Evolutionary conservation across 1,140 invertebrate genomes (phyloP), one percentile per base, ranked within the genome.

Genomic region (Drosophila erecta): DNA sequence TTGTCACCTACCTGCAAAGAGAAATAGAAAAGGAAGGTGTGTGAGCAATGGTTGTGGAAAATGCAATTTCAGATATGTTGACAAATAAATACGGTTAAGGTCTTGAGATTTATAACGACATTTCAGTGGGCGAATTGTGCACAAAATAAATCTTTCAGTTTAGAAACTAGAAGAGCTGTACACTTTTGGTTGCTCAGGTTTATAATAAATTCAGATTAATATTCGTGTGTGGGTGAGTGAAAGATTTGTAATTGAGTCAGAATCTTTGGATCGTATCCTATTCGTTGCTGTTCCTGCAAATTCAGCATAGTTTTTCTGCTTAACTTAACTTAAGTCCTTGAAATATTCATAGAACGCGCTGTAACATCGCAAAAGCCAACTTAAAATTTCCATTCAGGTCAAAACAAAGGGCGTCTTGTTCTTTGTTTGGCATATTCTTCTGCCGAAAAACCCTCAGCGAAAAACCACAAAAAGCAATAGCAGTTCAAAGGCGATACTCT

Each of bases 1-100:
- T 87, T 87, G 84, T 87, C 83, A 87, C 83, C 83, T 87, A 87
- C 83, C 83, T 87, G 83, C 20, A 87, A 87, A 87, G 58, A 87
- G 51, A 65, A 46, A 75, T 53, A 47, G 20, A 60, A 20, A 57
- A 14, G 51, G 15, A 51, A 46, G 20, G 35, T 47, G 24, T 4
- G 27, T 56, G 47, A 65, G 50, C 50, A 64, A 74, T 70, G 72
- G 40, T 76, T 66, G 51, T 40, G 66, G 72, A 58, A 74, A 61
- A 66, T 69, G 73, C 73, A 76, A 76, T 76, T 76, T 58, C 24
- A 76, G 73, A 76, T 76, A 76, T 76, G 54, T 76, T 76, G 54
- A 67, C 54, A 76, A 54, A 76, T 76, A 76, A 76, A 74, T 73
- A 57, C 46, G 40, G 71, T 46, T 56, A 37, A 49, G 51, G 50